Conservation (phyloP, 2,797 vertebrate genomes). For the Cynopterus sphinx region DNA sequence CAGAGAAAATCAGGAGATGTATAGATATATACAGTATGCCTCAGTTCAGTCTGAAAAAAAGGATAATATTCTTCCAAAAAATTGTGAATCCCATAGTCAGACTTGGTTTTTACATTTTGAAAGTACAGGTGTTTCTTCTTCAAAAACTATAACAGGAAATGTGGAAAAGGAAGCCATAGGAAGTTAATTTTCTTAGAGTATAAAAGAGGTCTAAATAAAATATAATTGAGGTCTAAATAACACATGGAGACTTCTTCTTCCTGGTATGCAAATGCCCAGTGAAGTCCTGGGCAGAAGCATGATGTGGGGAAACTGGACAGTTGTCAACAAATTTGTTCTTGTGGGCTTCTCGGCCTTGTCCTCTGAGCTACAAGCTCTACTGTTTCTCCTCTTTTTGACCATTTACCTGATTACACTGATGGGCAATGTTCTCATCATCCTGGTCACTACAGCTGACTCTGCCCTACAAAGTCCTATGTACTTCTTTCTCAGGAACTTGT, state of each 20-base stretch:
- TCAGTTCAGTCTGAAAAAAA: background rate
- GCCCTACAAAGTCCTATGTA: constrained; percentile 79
- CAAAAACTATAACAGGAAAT: background rate
- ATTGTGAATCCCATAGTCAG: background rate
- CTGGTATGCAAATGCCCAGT: background rate
- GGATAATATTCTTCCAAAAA: background rate
- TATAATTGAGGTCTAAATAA: background rate
- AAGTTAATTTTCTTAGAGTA: background rate
- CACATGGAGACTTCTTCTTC: background rate
- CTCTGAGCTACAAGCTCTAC: constrained; percentile 61
- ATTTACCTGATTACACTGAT: constrained; percentile 73
- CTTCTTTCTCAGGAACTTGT: constrained; percentile 79
- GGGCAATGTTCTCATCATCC: constrained; percentile 78
- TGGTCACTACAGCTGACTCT: constrained; percentile 74
- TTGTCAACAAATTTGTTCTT: constrained; percentile 76
- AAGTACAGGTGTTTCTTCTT: background rate
- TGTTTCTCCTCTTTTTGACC: constrained; percentile 74
- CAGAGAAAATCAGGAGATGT: background rate
- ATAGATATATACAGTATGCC: background rate
- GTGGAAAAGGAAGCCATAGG: background rate
- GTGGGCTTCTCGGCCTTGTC: constrained; percentile 72
- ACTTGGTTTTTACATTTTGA: background rate
- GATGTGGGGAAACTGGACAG: constrained; percentile 75
- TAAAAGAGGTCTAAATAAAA: background rate
- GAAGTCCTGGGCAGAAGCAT: constrained; percentile 45